Conservation (phyloP, 2,888 invertebrate species). For the Ichneumon xanthorius region DNA sequence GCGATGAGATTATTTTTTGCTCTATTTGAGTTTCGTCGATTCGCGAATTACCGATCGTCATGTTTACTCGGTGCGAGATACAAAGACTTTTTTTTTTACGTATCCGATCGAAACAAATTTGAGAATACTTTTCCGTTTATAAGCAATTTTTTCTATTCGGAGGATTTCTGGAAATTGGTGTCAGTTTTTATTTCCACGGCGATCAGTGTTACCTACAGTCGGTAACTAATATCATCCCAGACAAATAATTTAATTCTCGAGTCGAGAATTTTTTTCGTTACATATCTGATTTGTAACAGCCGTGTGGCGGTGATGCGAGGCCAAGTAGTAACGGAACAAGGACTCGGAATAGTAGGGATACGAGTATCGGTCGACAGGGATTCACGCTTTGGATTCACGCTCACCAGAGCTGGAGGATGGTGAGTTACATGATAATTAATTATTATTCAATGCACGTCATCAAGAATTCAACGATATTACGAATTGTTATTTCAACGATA, state of each 20-base stretch:
- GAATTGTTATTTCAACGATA: neutral
- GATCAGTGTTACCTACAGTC: slow-evolving; percentile 25
- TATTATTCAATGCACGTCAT: neutral
- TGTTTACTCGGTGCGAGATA: neutral
- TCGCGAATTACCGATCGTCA: neutral
- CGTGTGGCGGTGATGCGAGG: slow-evolving; percentile 99
- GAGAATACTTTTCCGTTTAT: neutral
- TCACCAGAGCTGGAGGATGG: slow-evolving; percentile 97
- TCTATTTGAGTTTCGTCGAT: neutral
- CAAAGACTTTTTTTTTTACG: neutral
- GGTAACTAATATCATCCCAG: slow-evolving; percentile 2
- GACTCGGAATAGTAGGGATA: slow-evolving; percentile 98
- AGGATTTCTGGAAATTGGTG: slow-evolving; percentile 47
- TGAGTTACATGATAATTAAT: slow-evolving; percentile 87
- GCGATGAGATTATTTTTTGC: neutral
- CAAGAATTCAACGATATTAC: neutral
- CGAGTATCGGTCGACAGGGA: slow-evolving; percentile 97
- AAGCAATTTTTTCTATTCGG: slow-evolving; percentile 39
- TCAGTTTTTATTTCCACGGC: neutral
- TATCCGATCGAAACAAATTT: neutral
- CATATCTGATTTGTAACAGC: slow-evolving; percentile 88
- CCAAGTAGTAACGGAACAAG: slow-evolving; percentile 97
- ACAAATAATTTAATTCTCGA: slow-evolving; percentile 56
- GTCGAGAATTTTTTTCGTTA: slow-evolving; percentile 71
- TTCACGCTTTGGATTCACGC: slow-evolving; percentile 97